Conservation (phyloP, 2,797 vertebrate genomes). For the Ciconia nigra region DNA sequence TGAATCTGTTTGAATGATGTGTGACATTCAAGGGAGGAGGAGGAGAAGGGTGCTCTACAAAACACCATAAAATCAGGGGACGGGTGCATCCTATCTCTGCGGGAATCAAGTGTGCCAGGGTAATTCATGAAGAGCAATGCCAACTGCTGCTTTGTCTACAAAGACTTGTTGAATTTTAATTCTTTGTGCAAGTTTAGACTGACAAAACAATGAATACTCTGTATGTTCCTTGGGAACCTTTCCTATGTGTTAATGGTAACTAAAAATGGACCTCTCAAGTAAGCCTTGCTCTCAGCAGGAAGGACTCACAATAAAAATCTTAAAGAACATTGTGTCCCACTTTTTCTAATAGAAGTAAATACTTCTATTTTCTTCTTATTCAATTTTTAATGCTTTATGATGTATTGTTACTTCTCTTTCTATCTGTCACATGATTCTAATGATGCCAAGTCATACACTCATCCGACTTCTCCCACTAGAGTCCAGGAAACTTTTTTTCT, state of each 20-base stretch:
- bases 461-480: not conserved
- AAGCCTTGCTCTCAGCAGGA: constrained; percentile 4
- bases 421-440: not conserved
- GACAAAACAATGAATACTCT: constrained; percentile 45
- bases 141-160: constrained; percentile 58
- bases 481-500: not conserved
- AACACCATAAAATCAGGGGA: not conserved
- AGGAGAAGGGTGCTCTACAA: not conserved
- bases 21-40: constrained; percentile 5
- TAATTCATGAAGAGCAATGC: not conserved
- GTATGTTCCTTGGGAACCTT: constrained; percentile 32
- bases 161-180: constrained; percentile 56
- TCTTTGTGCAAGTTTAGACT: constrained; percentile 50
- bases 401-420: not conserved
- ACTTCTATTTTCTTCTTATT: not conserved
- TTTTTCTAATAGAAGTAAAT: not conserved
- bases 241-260: constrained; percentile 16
- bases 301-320: not conserved
- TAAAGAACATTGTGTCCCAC: constrained; percentile 30
- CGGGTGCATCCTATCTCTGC: not conserved
- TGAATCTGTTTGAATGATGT: not conserved
- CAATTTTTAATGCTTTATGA: not conserved
- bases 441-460: not conserved
- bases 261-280: constrained; percentile 36
- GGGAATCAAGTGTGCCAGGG: not conserved